Conservation (phyloP, 2,888 invertebrate species). For the Tetropium fuscum region DNA sequence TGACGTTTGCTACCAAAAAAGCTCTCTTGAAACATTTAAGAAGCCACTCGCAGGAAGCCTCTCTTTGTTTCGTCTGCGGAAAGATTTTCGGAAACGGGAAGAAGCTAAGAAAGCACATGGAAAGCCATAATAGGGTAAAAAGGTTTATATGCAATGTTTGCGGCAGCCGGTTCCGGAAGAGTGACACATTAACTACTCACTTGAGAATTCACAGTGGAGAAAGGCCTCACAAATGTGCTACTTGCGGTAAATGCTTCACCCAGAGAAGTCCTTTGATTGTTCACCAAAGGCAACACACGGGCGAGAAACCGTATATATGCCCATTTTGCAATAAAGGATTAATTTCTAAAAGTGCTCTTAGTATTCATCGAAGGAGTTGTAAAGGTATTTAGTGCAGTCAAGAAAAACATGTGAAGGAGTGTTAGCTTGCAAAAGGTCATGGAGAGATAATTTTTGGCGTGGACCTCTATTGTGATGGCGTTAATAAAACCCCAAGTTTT, state of each 20-base stretch:
- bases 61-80: neutral
- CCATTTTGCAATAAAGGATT: slow-evolving; percentile 69
- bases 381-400: too few species aligned
- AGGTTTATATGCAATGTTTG: slow-evolving; percentile 52
- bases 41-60: neutral
- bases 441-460: too few species aligned
- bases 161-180: slow-evolving; percentile 50
- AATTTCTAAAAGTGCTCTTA: slow-evolving; percentile 60
- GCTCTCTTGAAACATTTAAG: neutral
- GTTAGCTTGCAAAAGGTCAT: too few species aligned
- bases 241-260: slow-evolving; percentile 72
- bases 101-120: neutral
- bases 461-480: too few species aligned
- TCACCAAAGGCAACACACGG: slow-evolving; percentile 72
- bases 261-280: slow-evolving; percentile 72
- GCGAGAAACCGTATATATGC: slow-evolving; percentile 71
- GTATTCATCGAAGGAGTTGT: slow-evolving; percentile 67
- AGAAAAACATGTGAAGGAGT: too few species aligned
- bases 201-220: slow-evolving; percentile 72
- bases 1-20: neutral
- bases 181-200: slow-evolving; percentile 67
- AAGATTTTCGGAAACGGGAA: neutral
- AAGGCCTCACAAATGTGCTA: slow-evolving; percentile 71
- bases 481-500: too few species aligned
- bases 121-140: slow-evolving; percentile 50